Evolutionary conservation across 2,113 vertebrate genomes (phyloP).

Genomic region (Cryptoleucopteryx plumbea): DNA sequence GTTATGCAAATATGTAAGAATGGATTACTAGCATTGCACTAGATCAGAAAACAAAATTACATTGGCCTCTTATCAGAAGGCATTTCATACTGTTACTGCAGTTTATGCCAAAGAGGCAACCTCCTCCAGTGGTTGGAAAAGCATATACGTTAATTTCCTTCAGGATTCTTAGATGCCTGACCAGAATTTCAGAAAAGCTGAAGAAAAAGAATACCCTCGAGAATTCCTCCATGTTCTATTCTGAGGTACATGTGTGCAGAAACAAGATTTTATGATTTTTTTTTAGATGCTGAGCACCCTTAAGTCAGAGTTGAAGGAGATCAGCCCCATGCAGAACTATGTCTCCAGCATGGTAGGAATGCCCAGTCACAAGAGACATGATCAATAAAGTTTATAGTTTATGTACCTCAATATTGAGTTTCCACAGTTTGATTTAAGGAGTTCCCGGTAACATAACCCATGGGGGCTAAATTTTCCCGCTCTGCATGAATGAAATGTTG

Average conservation of each 20-base stretch:
- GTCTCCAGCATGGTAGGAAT: background rate
- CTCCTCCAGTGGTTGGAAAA: background rate
- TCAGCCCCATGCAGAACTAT: background rate
- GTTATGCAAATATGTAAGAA: slow-evolving; percentile 27
- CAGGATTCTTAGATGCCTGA: background rate
- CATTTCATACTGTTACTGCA: background rate
- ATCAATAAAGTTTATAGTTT: slow-evolving; percentile 55
- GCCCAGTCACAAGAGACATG: background rate
- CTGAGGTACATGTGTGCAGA: background rate
- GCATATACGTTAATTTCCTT: background rate
- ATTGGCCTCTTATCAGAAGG: background rate
- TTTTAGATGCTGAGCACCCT: background rate
- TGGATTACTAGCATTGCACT: background rate
- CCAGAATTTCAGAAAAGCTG: background rate
- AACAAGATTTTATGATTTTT: background rate
- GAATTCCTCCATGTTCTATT: background rate
- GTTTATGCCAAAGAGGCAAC: background rate
- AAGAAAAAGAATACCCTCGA: background rate
- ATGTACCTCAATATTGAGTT: slow-evolving; percentile 44
- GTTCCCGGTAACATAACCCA: slow-evolving; percentile 15
- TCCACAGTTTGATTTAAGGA: slow-evolving; percentile 52
- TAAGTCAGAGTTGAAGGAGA: background rate
- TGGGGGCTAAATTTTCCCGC: slow-evolving; percentile 16
- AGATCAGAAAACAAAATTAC: background rate
- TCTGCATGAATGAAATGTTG: slow-evolving; percentile 31